Base-by-base conservation (phyloP, 2,113 vertebrate genomes). In the Aramus guarauna region DNA sequence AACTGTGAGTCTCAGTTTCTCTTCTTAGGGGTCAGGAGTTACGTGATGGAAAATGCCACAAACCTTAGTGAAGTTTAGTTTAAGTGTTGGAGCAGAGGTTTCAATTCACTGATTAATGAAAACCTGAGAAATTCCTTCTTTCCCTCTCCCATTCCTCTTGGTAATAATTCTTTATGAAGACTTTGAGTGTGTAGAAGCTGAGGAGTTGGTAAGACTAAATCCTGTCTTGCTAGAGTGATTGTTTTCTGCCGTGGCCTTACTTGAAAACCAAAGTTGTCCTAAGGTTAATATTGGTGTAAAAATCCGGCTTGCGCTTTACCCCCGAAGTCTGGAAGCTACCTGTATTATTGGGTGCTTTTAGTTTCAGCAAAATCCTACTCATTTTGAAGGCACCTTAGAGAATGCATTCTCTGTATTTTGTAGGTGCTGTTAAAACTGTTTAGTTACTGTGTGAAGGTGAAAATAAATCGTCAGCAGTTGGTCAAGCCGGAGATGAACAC, bases 401-500 rank as follows among this genome's bases (percentile, higher is more conserved):
- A 55, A 56, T 8, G 5, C 24, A 5, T n/a, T 43, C 29, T 55
- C 74, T 91, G 56, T 52, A 1, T 94, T 85, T 78, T 52, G 8
- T 86, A 99, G 99, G 99, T 99, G 91, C 97, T 99, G 81, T 97
- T 99, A 60, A 99, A 99, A 94, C 97, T 99, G 71, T 99, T 99
- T 76, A 99, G 99, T 97, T 99, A 99, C 94, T 99, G 99, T 23
- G 99, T 99, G 87, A 99, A 99, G 94, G 99, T 99, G 96, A 99
- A 99, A 96, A 98, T 99, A 93, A 99, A 99, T 88, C 98, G 99
- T 67, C 99, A 99, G 94, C 99, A 99, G 97, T 95, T 99, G 82
- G 99, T 99, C 91, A 99, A 99, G 94, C 99, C 99, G 3, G 99
- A 99, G 98, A 99, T 99, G 99, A 99, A 99, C 98, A 99, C 99